A percentile compares a stretch with the other conserved stretches of the same genome.
Conservation (phyloP, 2,888 invertebrate species). For the Griposia aprilina region DNA sequence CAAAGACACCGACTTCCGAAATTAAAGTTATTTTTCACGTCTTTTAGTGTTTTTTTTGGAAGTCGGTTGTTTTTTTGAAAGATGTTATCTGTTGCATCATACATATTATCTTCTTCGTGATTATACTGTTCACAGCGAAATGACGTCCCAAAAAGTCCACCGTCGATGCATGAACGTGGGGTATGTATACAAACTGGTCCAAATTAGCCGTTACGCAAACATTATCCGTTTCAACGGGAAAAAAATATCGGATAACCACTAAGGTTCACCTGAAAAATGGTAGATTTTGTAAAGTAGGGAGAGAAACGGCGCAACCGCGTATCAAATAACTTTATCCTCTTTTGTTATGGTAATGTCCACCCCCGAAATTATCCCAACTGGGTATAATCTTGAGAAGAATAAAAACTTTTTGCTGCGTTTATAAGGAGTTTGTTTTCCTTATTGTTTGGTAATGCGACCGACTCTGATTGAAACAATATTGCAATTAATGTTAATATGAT, state of each 20-base stretch:
- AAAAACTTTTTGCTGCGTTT: slow-evolving; percentile 73
- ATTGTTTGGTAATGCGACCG: slow-evolving; percentile 51
- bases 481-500: slow-evolving; percentile 49
- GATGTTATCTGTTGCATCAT: background rate
- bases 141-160: slow-evolving; percentile 38
- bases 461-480: slow-evolving; percentile 53
- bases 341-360: slow-evolving; percentile 88
- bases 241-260: slow-evolving; percentile 79
- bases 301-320: slow-evolving; percentile 71
- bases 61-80: too few relatives aligned
- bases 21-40: too few relatives aligned
- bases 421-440: slow-evolving; percentile 49
- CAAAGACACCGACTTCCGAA: too few relatives aligned
- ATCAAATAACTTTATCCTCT: slow-evolving; percentile 87
- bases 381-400: slow-evolving; percentile 81
- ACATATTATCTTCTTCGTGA: background rate
- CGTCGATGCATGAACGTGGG: slow-evolving; percentile 61
- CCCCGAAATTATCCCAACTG: slow-evolving; percentile 82
- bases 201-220: slow-evolving; percentile 80
- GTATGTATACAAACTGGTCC: slow-evolving; percentile 74
- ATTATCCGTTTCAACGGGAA: slow-evolving; percentile 56
- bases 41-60: too few relatives aligned
- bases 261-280: slow-evolving; percentile 81
- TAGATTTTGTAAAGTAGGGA: slow-evolving; percentile 75
- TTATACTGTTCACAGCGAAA: background rate